Conservation (phyloP, 2,113 vertebrate genomes). For the Pantherophis guttatus region DNA sequence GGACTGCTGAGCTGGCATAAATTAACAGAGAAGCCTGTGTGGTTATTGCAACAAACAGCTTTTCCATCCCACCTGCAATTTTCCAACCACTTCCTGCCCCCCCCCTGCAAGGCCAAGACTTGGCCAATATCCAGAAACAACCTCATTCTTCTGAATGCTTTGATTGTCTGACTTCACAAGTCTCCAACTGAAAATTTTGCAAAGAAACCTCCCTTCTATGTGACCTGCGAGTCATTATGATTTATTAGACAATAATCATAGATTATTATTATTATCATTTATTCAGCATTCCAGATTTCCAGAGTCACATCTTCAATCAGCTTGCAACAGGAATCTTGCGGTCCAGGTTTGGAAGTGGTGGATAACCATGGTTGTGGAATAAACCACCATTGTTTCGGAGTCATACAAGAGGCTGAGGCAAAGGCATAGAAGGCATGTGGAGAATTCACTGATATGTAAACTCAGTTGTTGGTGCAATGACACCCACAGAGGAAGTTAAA, state of each 20-base stretch:
- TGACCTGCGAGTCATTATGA: not conserved
- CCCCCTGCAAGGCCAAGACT: conserved; percentile 33
- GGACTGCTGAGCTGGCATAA: conserved; percentile 40
- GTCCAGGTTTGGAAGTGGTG: not conserved
- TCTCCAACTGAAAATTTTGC: not conserved
- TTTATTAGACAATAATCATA: not conserved
- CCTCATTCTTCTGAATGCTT: not conserved
- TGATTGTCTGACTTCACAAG: not conserved
- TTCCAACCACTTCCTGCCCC: not conserved
- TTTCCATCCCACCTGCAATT: not conserved
- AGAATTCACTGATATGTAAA: not conserved
- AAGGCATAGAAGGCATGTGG: not conserved
- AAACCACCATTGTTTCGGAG: not conserved
- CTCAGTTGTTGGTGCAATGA: not conserved
- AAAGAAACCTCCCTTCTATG: not conserved
- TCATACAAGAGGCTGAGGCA: not conserved
- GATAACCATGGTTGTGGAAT: not conserved
- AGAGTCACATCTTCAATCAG: not conserved
- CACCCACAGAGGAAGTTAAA: not conserved
- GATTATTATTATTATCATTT: not conserved
- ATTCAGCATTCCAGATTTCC: not conserved
- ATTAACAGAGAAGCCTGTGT: conserved; percentile 33
- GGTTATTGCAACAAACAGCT: not conserved
- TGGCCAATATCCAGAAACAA: conserved; percentile 1
- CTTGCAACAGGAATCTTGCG: not conserved